phyloP scores from a whole-genome alignment of 2,113 vertebrate genomes.

The Panthera tigris region DNA sequence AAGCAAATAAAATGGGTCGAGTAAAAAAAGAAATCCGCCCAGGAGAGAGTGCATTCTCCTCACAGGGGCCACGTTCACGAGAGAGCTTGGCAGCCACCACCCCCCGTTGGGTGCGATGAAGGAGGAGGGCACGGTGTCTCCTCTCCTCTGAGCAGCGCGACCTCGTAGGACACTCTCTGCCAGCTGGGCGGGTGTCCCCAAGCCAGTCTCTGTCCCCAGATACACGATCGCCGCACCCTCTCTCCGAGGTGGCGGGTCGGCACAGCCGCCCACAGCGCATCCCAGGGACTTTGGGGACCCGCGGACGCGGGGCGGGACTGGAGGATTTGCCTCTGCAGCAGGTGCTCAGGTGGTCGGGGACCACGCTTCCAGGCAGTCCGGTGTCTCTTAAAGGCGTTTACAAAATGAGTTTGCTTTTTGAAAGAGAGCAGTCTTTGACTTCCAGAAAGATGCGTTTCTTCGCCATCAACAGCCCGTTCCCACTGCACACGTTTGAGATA shows the following conservation, averaged over 20 bases:
- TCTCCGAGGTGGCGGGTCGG: neutral
- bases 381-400: neutral
- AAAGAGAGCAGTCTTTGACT: neutral
- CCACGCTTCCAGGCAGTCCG: fast-evolving
- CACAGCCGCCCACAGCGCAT: neutral
- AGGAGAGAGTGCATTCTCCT: neutral
- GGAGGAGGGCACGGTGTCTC: fast-evolving
- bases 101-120: fast-evolving
- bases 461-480: neutral
- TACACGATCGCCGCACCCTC: fast-evolving
- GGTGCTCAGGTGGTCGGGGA: fast-evolving
- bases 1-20: neutral
- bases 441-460: neutral
- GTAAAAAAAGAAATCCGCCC: neutral
- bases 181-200: neutral
- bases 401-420: neutral
- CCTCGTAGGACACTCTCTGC: neutral
- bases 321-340: fast-evolving
- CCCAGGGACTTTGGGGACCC: neutral
- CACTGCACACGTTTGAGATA: neutral
- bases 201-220: no score
- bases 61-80: neutral
- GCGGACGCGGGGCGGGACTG: fast-evolving
- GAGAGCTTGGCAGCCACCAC: neutral
- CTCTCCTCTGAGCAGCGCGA: neutral